A percentile compares a stretch with the other conserved stretches of the same genome.
These are phyloP conservation scores for Petrocephalus zakoni DNA, from an alignment of 2,113 vertebrate species.

Conservation along the genomic window DNA sequence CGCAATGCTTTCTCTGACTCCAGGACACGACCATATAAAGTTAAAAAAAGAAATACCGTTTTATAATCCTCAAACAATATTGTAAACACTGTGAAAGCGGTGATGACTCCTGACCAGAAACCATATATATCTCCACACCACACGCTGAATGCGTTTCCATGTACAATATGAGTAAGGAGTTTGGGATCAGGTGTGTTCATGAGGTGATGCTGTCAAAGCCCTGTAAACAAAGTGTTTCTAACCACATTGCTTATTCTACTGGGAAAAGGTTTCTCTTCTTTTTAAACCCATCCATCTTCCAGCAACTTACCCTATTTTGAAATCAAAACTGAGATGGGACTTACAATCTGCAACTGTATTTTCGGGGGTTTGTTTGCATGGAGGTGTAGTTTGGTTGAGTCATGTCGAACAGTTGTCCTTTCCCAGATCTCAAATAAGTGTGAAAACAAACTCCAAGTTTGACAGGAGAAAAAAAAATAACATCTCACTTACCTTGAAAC, in stretches of 20 bases:
- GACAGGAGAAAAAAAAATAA: not conserved
- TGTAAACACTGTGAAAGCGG: conserved; percentile 32
- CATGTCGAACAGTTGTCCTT: not conserved
- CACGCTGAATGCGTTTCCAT: not conserved
- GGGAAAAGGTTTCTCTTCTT: not conserved
- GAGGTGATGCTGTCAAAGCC: not conserved
- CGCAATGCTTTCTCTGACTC: conserved; percentile 19
- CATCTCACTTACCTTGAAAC: not conserved
- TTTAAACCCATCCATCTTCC: not conserved
- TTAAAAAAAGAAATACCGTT: conserved; percentile 13
- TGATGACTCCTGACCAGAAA: conserved; percentile 24
- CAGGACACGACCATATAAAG: conserved; percentile 27
- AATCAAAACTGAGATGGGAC: not conserved
- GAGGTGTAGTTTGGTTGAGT: not conserved
- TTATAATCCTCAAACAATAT: conserved; percentile 29
- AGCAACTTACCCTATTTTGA: not conserved
- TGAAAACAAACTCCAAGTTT: not conserved
- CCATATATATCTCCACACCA: not conserved
- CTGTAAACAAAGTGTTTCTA: not conserved
- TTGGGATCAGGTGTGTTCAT: not conserved
- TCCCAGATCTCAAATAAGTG: not conserved
- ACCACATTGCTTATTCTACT: not conserved
- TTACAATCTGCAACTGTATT: not conserved
- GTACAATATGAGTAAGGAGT: not conserved
- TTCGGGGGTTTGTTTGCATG: not conserved